Base-by-base conservation (phyloP, 2,888 invertebrate species). In the Lypha dubia region DNA sequence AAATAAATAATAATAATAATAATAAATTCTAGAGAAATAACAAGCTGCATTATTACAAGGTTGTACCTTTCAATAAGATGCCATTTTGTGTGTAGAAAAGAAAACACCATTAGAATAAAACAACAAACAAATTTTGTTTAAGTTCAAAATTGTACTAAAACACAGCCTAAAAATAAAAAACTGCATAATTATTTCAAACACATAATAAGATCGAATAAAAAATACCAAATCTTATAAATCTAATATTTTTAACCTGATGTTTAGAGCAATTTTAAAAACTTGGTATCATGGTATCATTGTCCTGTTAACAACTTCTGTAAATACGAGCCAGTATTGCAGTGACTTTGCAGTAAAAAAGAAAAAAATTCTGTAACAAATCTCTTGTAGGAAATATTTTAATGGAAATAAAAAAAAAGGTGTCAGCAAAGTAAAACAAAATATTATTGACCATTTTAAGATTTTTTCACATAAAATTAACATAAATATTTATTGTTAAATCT, bases 381-480 rank as follows among this genome's bases (percentile, higher is more conserved):
- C n/a, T 44, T 38, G n/a, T 7, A 53, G 62, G 32, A 77, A 70
- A 68, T 41, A 53, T 60, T 68, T 68, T 13, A 38, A 28, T 49
- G 1, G 9, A 13, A 44, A 24, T 63, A 56, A 65, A 46, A 58
- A 7, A 38, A 79, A 79, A n/a, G n/a, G n/a, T 56, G 15, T 22
- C 41, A 60, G 49, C 24, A 17, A 15, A n/a, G n/a, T 2, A 44
- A 44, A 62, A 63, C 53, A 20, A 79, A 53, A 56, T 24, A 58
- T 58, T 63, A 35, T 62, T 32, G 53, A 79, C 0, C 75, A 67
- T 17, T 53, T 73, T 20, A 46, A 67, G 41, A 17, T 81, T 75
- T 81, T 74, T 62, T 70, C 75, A 81, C 75, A 75, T 73, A 68
- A 11, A 68, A 68, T 81, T 68, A 62, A 1, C 51, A 70, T 58